Evolutionary conservation across 2,888 invertebrate genomes (phyloP), one percentile per base, ranked within the genome.

Genomic region (Zhengitettix transpicula): DNA sequence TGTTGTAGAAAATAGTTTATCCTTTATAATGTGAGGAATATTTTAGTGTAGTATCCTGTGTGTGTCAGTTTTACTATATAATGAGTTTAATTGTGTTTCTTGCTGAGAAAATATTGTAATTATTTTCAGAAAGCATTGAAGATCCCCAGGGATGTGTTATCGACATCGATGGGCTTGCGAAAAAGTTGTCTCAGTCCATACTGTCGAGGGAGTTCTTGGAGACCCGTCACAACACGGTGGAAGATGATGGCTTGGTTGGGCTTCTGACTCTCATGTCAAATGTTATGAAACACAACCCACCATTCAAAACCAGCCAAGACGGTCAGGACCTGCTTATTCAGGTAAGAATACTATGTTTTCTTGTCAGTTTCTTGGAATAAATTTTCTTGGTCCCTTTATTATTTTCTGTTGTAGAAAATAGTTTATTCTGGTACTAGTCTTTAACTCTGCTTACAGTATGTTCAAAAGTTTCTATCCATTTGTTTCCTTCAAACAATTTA

Each of bases 231-330:
- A 83, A 83, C 17, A 88, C 87, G 58, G 76, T 86, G 5, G 92
- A 94, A 64, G 95, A 96, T 71, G 94, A 95, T 69, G 94, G 92
- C 0, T 75, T 96, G 10, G 87, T 92, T 60, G 95, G 95, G 0
- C 77, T 95, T 52, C 75, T 96, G 14, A 91, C 88, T 69, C 77
- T 95, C 1, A 81, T 89, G 69, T 87, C 89, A n/a, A 90, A 91
- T 69, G 78, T 94, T 54, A 79, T 94, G 66, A 93, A 93, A 69
- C 93, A 93, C 69, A 87, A 89, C 68, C 86, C 93, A 0, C 81
- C 87, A 15, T 94, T 89, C 71, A 94, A 94, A 72, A 85, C 82
- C 52, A 84, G 84, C 9, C 82, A 87, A 60, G 83, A 84, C 56
- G 91, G 91, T 0, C 78, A 85, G 65, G 80, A 81, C 67, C 78